Conservation (phyloP, 2,888 invertebrate species). For the Protophormia terraenovae region DNA sequence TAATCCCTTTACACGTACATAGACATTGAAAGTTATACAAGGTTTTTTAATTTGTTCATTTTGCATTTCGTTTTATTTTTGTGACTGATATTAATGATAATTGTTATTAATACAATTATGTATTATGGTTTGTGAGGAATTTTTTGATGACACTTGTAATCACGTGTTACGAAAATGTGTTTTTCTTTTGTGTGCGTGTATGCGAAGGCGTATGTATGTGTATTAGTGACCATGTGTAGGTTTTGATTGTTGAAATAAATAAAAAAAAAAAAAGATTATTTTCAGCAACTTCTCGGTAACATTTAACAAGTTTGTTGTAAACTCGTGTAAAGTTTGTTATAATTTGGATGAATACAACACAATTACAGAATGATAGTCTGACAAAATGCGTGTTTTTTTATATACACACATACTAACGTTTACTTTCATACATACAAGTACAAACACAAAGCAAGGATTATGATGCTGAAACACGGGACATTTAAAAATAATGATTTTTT, state of each 20-base stretch:
- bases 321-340: constrained; percentile 1
- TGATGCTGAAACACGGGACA: too few relatives aligned
- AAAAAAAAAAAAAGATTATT: constrained; percentile 12
- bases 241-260: background rate
- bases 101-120: constrained; percentile 32
- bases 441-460: too few relatives aligned
- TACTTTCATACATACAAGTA: background rate
- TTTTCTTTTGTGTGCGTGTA: background rate
- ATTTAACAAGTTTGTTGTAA: constrained; percentile 32
- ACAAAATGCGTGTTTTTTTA: too few relatives aligned
- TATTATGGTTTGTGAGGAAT: constrained; percentile 31
- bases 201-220: background rate
- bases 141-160: constrained; percentile 32
- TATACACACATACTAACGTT: background rate
- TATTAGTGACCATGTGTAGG: background rate
- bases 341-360: background rate
- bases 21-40: background rate
- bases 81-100: constrained; percentile 37
- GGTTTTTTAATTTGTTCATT: background rate
- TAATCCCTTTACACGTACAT: background rate
- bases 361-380: background rate
- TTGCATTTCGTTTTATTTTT: constrained; percentile 2
- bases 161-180: constrained; percentile 3
- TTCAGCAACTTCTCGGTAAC: constrained; percentile 14
- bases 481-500: too few relatives aligned